Base-by-base conservation (phyloP, 2,113 vertebrate genomes). In the Lethenteron camtschaticum region DNA sequence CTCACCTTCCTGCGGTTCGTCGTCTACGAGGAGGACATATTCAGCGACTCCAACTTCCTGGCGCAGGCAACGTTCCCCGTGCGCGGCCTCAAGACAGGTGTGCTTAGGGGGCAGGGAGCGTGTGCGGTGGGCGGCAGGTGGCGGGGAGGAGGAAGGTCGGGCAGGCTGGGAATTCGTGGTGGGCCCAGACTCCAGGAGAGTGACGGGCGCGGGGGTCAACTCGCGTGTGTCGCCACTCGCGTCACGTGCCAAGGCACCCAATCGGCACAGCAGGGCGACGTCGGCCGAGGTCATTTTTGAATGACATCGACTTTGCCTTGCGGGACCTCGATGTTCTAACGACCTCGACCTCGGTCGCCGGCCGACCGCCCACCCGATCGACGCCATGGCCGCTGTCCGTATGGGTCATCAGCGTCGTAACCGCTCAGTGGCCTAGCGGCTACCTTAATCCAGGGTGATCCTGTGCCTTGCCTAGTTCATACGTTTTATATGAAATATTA, bases 21-120 rank as follows among this genome's bases (percentile, higher is more conserved):
- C 71, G 87, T 99, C 60, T 91, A 91, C 0, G 94, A 99, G 76
- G 94, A 99, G 72, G 94, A 99, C 74, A 95, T 99, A 85, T 99
- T 99, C 82, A 97, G 92, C 20, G 94, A 99, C 73, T 88, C 92
- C 57, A 95, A 97, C 79, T 99, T 99, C 77, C 81, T 99, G 18
- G 92, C 94, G 57, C 91, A 99, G 0, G 89, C 87, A 71, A 96
- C 86, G 1, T 90, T 87, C 75, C 89, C 92, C 68, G 82, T 99
- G 72, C 92, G 85, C 82, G 90, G 89, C 71, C 77, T 99, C 56
- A 91, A 84, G 73, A 82, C 88, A 77, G 94, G 92, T 97, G 77
- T 73, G 78, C 71, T 68, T 56, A 8, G 3, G 59, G 63, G 9
- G 24, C 24, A 41, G 4, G 41, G 41, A 41, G 41, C 41, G 41